A percentile compares a stretch with the other conserved stretches of the same genome.
Conservation (phyloP, 2,113 vertebrate genomes). For the Ageneiosus marmoratus region DNA sequence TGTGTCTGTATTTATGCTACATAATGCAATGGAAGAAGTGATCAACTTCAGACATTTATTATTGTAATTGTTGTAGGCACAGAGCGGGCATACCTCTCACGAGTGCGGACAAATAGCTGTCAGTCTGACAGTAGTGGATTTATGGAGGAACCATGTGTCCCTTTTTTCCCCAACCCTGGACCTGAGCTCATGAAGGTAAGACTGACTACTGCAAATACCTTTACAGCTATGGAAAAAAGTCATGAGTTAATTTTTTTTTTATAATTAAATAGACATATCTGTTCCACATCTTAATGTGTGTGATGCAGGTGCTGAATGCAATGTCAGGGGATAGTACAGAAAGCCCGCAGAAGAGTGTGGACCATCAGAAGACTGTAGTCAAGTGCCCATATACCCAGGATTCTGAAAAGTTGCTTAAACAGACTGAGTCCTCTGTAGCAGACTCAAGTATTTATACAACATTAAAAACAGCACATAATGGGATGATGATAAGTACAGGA, state of each 20-base stretch:
- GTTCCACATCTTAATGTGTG: slow-evolving; percentile 1
- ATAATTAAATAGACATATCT: neutral
- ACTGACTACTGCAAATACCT: neutral
- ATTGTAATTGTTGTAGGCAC: slow-evolving; percentile 21
- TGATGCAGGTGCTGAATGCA: slow-evolving; percentile 59
- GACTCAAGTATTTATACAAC: neutral
- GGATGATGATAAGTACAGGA: neutral
- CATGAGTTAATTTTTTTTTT: neutral
- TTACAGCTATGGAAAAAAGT: neutral
- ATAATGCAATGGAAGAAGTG: slow-evolving; percentile 4
- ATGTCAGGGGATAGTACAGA: slow-evolving; percentile 53
- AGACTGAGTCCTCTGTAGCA: neutral
- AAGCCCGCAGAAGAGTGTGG: slow-evolving; percentile 44
- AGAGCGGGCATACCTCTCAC: slow-evolving; percentile 7
- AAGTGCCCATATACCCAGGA: neutral
- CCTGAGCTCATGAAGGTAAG: slow-evolving; percentile 63
- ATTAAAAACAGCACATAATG: neutral
- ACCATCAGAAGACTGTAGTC: neutral
- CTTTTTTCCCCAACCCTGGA: slow-evolving; percentile 44
- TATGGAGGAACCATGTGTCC: slow-evolving; percentile 74
- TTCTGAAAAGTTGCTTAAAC: slow-evolving; percentile 10
- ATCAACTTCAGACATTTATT: neutral
- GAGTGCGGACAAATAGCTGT: slow-evolving; percentile 75
- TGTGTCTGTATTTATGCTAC: neutral
- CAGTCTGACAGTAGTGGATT: slow-evolving; percentile 84